Evolutionary conservation across 30 jellyfish, hydroid and myxozoan genomes (phyloP).

Genomic region (Mastigias papua): DNA sequence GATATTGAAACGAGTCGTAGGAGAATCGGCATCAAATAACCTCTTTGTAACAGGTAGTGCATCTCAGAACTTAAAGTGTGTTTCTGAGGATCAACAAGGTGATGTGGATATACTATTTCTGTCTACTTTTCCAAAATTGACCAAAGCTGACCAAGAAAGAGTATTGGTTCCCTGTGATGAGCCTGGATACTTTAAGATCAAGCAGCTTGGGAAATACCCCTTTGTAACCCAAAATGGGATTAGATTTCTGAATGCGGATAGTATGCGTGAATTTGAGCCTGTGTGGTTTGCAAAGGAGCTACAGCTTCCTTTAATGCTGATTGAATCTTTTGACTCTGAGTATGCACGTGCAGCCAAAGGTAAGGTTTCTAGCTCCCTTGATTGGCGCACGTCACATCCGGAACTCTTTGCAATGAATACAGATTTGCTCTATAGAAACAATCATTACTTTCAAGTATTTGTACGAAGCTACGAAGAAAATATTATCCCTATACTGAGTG

Average conservation of each 20-base stretch:
- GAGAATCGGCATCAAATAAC: not conserved
- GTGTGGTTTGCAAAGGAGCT: constrained; percentile 46
- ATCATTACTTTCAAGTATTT: not conserved
- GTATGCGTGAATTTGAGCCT: constrained; percentile 51
- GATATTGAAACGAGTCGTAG: not conserved
- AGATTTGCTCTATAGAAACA: not conserved
- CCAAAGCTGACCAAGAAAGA: constrained; percentile 1
- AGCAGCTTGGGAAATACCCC: constrained; percentile 33
- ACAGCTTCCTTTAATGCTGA: constrained; percentile 8
- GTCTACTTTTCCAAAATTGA: constrained; percentile 50
- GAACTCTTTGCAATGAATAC: not conserved
- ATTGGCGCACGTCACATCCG: constrained; percentile 41
- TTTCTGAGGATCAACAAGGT: constrained; percentile 42
- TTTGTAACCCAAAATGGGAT: constrained; percentile 19
- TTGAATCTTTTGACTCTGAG: constrained; percentile 31
- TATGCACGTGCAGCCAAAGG: constrained; percentile 24
- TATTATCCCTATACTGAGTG: constrained; percentile 33
- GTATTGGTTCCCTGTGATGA: constrained; percentile 36
- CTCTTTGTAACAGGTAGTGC: constrained; percentile 61
- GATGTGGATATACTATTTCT: constrained; percentile 48
- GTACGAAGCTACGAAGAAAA: constrained; percentile 30
- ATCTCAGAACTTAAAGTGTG: constrained; percentile 65
- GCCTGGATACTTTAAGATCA: constrained; percentile 46
- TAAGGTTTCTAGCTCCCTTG: constrained; percentile 32
- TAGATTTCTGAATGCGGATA: constrained; percentile 20